Base-by-base conservation (phyloP, 2,888 invertebrate genomes). In the Fissipunctia ypsillon region DNA sequence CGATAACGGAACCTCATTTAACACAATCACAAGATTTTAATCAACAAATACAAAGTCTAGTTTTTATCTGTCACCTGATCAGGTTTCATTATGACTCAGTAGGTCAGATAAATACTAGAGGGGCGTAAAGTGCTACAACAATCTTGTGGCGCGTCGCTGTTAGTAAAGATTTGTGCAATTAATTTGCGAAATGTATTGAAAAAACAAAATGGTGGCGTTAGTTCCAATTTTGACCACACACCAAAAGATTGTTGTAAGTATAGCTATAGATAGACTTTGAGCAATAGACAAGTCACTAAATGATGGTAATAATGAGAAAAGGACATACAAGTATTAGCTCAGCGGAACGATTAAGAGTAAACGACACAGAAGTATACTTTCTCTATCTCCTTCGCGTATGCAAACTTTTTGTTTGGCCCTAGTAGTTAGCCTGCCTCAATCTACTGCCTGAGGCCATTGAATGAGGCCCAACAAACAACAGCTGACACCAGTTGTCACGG, bases 41-140 rank as follows among this genome's bases (percentile, higher is more conserved):
- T 77, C 69, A 82, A 68, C 45, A 52, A 77, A 28, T 68, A 82
- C 50, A 82, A 68, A 56, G 78, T 61, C 61, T 61, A 35, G 28
- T 14, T 5, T 57, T 82, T 81, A 76, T 76, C 64, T 63, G 76
- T 59, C 45, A 81, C 43, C 35, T 61, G 61, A 16, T 12, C 14
- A 48, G n/a, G n/a, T n/a, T n/a, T n/a, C n/a, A n/a, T n/a, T 10
- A 28, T 56, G 48, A 65, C 19, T 65, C 52, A 48, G 19, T 1
- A 14, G 0, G 3, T 19, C 14, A 45, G 43, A 80, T 63, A 72
- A 54, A 12, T 54, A 69, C 54, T 35, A 52, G 12, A 57, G 19
- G 12, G 31, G 22, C 19, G 22, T 2, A 22, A 19, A 31, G 5
- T 56, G 5, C 19, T 19, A 10, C 19, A 4, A 16, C 4, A 19